Evolutionary conservation across 2,797 vertebrate genomes (phyloP).

Genomic region (Microctenopoma steveboyesi): DNA sequence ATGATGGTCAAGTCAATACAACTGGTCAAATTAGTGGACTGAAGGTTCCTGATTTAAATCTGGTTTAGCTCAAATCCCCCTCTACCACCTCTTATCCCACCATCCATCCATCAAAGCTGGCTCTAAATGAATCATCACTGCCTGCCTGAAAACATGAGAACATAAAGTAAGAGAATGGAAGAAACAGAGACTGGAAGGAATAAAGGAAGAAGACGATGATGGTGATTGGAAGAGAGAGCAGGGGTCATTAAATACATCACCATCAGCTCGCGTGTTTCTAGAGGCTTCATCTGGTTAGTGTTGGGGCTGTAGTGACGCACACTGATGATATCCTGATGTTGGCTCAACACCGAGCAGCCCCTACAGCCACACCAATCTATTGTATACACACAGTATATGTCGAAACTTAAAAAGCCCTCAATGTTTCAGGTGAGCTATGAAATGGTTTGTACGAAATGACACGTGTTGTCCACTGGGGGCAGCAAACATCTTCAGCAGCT

Average conservation of each 20-base stretch:
- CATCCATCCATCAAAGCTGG: neutral
- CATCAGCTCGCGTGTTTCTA: neutral
- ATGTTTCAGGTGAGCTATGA: too few relatives aligned
- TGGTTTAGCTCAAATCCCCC: neutral
- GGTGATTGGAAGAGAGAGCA: slow-evolving; percentile 10
- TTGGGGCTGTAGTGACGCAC: slow-evolving; percentile 12
- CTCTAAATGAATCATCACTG: slow-evolving; percentile 17
- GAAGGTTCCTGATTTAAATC: neutral
- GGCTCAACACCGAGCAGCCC: neutral
- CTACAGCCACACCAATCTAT: neutral
- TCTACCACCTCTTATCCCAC: neutral
- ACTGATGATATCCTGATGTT: slow-evolving; percentile 9
- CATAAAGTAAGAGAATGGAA: neutral
- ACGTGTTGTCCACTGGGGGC: too few relatives aligned
- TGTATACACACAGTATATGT: neutral
- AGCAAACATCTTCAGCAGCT: too few relatives aligned
- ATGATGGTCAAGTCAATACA: neutral
- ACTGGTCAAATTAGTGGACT: neutral
- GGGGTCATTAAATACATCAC: slow-evolving; percentile 12
- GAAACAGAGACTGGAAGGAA: neutral
- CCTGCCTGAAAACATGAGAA: slow-evolving; percentile 7
- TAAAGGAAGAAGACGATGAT: neutral
- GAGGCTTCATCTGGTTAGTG: slow-evolving; percentile 25
- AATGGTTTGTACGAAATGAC: too few relatives aligned
- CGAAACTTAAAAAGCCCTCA: too few relatives aligned